These are phyloP conservation scores for Germaria angustata DNA, from an alignment of 2,888 invertebrate genomes.

Conservation along the genomic window DNA sequence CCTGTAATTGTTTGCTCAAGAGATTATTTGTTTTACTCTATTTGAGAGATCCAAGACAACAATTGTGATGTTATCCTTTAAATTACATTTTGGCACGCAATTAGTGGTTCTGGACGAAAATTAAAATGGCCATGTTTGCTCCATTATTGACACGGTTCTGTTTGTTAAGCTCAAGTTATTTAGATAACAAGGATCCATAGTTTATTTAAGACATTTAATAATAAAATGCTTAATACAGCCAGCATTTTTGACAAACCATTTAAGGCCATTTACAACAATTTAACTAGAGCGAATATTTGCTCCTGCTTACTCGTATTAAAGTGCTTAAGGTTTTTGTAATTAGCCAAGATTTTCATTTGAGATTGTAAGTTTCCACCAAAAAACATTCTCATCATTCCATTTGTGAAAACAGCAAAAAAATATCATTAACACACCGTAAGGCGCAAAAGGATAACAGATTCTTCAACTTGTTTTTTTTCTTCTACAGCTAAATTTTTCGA, in stretches of 20 bases:
- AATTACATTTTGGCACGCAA: slow-evolving; percentile 79
- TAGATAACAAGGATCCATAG: slow-evolving; percentile 20
- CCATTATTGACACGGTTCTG: slow-evolving; percentile 63
- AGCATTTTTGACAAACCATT: slow-evolving; percentile 21
- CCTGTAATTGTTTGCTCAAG: slow-evolving; percentile 55
- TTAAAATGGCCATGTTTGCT: slow-evolving; percentile 59
- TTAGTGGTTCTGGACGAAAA: slow-evolving; percentile 74
- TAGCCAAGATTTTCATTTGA: slow-evolving; percentile 64
- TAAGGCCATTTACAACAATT: background rate
- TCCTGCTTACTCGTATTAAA: no score
- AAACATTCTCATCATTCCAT: background rate
- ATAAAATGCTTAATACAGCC: slow-evolving; percentile 17
- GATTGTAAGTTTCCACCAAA: slow-evolving; percentile 23
- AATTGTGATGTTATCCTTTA: slow-evolving; percentile 73
- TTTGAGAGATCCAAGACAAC: slow-evolving; percentile 56
- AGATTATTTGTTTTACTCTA: slow-evolving; percentile 57
- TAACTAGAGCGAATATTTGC: background rate
- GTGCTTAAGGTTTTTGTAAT: no score
- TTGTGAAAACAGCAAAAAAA: slow-evolving; percentile 67
- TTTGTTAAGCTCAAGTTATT: slow-evolving; percentile 49
- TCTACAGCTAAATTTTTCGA: slow-evolving; percentile 70
- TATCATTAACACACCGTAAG: slow-evolving; percentile 79
- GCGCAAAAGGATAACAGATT: slow-evolving; percentile 76
- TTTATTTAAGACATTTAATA: slow-evolving; percentile 35
- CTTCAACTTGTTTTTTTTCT: slow-evolving; percentile 26